phyloP scores from a whole-genome alignment of 2,797 vertebrate species.

The Helostoma temminkii region DNA sequence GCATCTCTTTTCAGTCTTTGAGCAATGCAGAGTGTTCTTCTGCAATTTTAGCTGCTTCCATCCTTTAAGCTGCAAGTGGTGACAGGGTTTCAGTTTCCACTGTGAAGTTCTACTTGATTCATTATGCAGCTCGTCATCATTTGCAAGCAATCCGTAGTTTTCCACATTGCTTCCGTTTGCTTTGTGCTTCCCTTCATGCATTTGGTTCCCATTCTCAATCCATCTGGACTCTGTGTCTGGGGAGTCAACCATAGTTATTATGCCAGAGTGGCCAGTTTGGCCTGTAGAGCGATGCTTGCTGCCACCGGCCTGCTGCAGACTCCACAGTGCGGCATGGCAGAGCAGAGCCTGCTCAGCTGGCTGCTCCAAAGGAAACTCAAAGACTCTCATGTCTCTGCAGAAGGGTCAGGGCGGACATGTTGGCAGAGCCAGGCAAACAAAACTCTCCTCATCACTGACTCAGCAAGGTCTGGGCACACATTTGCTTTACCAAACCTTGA shows the following conservation, averaged over 20 bases:
- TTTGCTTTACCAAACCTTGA: constrained; percentile 23
- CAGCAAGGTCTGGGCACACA: constrained; percentile 51
- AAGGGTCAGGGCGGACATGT: constrained; percentile 65
- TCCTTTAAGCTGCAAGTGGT: not conserved
- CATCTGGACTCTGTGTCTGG: constrained; percentile 39
- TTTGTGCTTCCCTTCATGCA: constrained; percentile 10
- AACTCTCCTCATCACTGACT: constrained; percentile 62
- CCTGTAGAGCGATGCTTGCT: constrained; percentile 16
- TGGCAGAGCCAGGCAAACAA: constrained; percentile 61
- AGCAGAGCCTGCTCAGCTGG: constrained; percentile 27
- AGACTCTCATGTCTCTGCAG: constrained; percentile 61
- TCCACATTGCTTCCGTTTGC: not conserved
- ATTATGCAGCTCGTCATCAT: constrained; percentile 18
- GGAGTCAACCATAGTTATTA: constrained; percentile 13
- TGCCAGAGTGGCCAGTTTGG: constrained; percentile 71
- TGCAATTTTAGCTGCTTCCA: not conserved
- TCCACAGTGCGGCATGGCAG: constrained; percentile 20
- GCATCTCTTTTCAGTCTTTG: not conserved
- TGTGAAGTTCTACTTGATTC: constrained; percentile 29
- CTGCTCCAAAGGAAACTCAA: constrained; percentile 37
- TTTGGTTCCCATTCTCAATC: constrained; percentile 30
- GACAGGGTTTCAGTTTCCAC: constrained; percentile 14
- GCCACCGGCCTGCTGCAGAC: constrained; percentile 35
- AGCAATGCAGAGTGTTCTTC: not conserved
- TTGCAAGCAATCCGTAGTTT: constrained; percentile 7